Conservation (phyloP, 2,113 vertebrate genomes). For the Myxocyprinus asiaticus region DNA sequence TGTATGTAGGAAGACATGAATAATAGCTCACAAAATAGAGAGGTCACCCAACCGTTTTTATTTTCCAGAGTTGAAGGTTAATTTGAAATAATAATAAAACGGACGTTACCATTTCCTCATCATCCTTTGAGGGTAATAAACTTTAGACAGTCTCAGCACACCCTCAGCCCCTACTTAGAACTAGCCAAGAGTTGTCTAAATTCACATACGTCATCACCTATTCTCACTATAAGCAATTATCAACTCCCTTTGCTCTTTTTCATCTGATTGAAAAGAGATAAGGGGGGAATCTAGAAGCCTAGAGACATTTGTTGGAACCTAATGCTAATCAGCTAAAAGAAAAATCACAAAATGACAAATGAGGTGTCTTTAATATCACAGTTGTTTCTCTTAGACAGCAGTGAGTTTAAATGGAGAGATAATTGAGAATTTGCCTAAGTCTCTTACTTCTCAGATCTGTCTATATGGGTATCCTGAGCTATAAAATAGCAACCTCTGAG, state of each 20-base stretch:
- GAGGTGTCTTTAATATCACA: not conserved
- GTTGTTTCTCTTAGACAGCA: not conserved
- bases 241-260: conserved; percentile 15
- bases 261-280: conserved; percentile 23
- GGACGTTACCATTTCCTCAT: conserved; percentile 56
- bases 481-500: not conserved
- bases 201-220: not conserved
- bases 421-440: not conserved
- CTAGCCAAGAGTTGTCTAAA: not conserved
- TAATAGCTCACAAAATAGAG: conserved; percentile 62
- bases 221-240: conserved; percentile 10
- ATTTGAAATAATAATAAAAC: conserved; percentile 63
- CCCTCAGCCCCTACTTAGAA: not conserved
- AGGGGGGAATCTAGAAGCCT: not conserved
- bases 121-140: conserved; percentile 6
- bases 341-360: no score
- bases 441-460: not conserved
- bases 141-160: conserved; percentile 2
- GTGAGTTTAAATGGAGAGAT: not conserved
- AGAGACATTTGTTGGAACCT: no score
- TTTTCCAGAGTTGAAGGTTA: conserved; percentile 55
- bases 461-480: not conserved
- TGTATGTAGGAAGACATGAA: conserved; percentile 44
- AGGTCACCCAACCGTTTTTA: conserved; percentile 49
- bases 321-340: no score